Base-by-base conservation (phyloP, 1,140 invertebrate species). In the Cotesia chilonis region DNA sequence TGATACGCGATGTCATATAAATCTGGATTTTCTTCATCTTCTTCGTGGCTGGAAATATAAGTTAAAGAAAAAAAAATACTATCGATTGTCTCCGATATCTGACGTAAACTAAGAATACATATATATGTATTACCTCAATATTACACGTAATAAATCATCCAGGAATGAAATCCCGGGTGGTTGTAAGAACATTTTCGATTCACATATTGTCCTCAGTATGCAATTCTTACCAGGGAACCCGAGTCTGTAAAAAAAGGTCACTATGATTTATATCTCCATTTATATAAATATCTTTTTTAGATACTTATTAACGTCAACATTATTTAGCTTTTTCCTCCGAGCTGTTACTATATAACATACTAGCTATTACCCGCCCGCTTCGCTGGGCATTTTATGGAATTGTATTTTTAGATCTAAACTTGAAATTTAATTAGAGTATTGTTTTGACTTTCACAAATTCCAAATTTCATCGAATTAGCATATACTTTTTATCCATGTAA, bases 151-250 rank as follows among this genome's bases (percentile, higher is more conserved):
- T 71, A 92, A 77, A 79, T 93, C 92, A 71, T 92, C 91, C 12
- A 92, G 84, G 65, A 93, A 87, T 17, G 90, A 92, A 68, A 87
- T 82, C 20, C 91, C 90, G 12, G 87, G 88, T 0, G 89, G 85
- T 37, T 88, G 88, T 52, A 92, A 77, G 75, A 90, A 82, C 60
- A 82, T 83, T 73, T 88, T 88, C 6, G 90, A 88, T 79, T 94
- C 92, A 76, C 92, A 93, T 66, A 93, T 89, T 20, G 89, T 89
- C 72, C 90, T 88, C 71, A 92, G 83, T 41, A 93, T 81, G 81
- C 92, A 94, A 20, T 88, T 85, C 28, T 87, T 89, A 9, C 92
- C 91, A 41, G 92, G 88, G 20, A 92, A 81, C 65, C 91, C 90
- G 72, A 89, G 89, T 57, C 89, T 92, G 82, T 77, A 83, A 78